Percentiles rank a stretch among this genome's conserved stretches.
These are phyloP conservation scores for Brachionus manjavacas DNA, from an alignment of 1,140 invertebrate genomes.

Conservation along the genomic window DNA sequence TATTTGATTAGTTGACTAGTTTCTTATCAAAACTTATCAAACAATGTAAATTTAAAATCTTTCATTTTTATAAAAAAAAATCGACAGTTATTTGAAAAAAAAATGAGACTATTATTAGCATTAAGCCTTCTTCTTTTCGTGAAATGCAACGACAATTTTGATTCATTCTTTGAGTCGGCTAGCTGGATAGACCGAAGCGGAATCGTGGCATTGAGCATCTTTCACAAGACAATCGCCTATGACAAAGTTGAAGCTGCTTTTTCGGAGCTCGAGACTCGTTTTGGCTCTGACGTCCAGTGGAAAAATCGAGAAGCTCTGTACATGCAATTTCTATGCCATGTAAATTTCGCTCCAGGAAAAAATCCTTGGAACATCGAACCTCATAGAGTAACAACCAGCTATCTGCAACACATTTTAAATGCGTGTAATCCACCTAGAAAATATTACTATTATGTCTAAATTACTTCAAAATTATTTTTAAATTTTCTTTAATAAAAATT, in stretches of 20 bases:
- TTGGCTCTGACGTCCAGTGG: not conserved
- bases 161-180: not conserved
- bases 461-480: not conserved
- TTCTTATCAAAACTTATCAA: not conserved
- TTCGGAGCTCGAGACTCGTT: not conserved
- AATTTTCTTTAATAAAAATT: no score
- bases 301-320: not conserved
- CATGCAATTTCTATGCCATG: constrained; percentile 29
- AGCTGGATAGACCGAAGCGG: not conserved
- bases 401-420: not conserved
- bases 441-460: not conserved
- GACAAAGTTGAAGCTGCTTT: not conserved
- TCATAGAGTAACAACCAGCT: constrained; percentile 12
- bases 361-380: constrained; percentile 34
- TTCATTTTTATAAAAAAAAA: not conserved
- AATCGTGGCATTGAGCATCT: not conserved
- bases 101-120: not conserved
- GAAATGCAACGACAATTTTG: not conserved
- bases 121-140: not conserved
- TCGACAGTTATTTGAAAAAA: not conserved
- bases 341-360: not conserved
- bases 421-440: constrained; percentile 14
- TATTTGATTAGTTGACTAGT: not conserved
- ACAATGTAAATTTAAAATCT: not conserved
- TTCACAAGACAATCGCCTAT: not conserved